Evolutionary conservation across 1,140 invertebrate genomes (phyloP), one percentile per base, ranked within the genome.

Genomic region (Drosophila teissieri): DNA sequence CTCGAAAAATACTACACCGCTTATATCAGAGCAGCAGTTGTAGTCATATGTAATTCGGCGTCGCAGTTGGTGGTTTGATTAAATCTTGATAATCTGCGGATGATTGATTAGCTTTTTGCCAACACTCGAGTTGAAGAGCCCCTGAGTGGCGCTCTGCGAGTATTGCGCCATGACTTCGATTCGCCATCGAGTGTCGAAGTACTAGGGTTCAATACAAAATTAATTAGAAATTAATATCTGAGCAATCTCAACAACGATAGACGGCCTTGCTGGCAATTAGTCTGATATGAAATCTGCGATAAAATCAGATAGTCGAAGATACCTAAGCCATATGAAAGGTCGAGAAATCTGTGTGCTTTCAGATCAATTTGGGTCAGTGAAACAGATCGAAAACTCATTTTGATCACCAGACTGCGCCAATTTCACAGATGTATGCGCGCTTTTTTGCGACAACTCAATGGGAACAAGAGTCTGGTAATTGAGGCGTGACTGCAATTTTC

Each of bases 341-440:
- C 68, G 27, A 34, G 34, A 45, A 48, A 31, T 62, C 22, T 34
- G 17, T 27, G 19, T 27, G 15, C 7, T 14, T 14, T 36, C 40
- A 14, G 40, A 10, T 17, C 17, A 15, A 75, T 70, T 48, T 57
- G 44, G 68, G 68, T 72, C 73, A 65, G 53, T 39, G 27, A 67
- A 76, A 46, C 36, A 65, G 37, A 76, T 76, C 53, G 54, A 37
- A 76, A 76, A 56, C 24, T 24, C 53, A 75, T 75, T 63, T 73
- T 40, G 56, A 34, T 36, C 10, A 58, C 45, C 64, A 53, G 72
- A 74, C 51, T 44, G 27, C 39, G n/a, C 27, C 34, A 44, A 48
- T 48, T 64, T 22, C 2, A n/a, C 27, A 27, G 11, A 14, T 51
- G 1, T 68, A 14, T 17, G 12, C 22, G 36, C 22, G 11, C 31